Conservation (phyloP, 2,113 vertebrate species). For the Numenius arquata region DNA sequence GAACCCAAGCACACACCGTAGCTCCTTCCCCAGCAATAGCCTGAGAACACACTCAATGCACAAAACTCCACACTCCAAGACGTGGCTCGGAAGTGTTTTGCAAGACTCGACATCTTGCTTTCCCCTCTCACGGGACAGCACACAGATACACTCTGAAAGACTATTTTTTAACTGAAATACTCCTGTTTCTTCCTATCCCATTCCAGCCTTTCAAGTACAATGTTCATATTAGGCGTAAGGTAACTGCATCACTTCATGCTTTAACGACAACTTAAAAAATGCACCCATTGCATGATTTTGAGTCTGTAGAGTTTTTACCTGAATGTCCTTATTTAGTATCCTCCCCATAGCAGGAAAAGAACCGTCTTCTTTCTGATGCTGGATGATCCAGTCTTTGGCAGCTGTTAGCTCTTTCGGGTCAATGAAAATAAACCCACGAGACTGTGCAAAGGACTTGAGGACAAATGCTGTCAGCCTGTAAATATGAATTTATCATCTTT, state of each 20-base stretch:
- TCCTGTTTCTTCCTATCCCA: neutral
- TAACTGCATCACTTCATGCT: neutral
- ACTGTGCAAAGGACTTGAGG: constrained; percentile 92
- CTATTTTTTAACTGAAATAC: fast-evolving
- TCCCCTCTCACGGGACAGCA: neutral
- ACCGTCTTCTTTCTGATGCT: constrained; percentile 86
- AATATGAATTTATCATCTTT: neutral
- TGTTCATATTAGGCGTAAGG: neutral
- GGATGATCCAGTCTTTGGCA: constrained; percentile 90
- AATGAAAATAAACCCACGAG: constrained; percentile 92
- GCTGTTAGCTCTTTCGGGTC: constrained; percentile 85
- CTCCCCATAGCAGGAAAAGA: constrained; percentile 90
- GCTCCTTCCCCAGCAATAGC: neutral
- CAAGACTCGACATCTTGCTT: neutral
- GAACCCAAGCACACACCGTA: neutral
- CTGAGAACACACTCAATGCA: neutral
- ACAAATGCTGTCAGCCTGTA: constrained; percentile 93
- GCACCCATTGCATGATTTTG: neutral
- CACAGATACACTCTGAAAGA: fast-evolving
- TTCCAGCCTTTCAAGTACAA: neutral
- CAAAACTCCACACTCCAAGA: neutral
- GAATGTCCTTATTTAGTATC: constrained; percentile 92
- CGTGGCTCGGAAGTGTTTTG: neutral
- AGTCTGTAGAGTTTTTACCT: constrained; percentile 71
- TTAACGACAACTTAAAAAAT: neutral